phyloP scores from a whole-genome alignment of 2,888 invertebrate species.

The Amphipoea lucens region DNA sequence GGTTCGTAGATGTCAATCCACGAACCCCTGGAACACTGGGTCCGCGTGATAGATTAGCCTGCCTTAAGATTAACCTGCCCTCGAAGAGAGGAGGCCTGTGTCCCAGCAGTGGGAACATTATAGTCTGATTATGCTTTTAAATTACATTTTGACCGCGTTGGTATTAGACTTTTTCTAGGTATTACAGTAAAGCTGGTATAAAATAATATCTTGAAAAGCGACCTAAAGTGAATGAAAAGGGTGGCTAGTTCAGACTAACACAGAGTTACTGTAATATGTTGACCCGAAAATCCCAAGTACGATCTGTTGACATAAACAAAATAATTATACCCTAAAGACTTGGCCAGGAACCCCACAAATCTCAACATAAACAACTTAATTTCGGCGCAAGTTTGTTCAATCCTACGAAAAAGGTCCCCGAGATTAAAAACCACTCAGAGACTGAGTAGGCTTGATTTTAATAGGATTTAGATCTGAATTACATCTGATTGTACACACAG shows the following conservation, averaged over 20 bases:
- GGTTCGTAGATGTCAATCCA: too few relatives aligned
- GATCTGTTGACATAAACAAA: not conserved
- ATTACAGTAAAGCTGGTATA: not conserved
- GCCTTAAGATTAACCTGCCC: too few relatives aligned
- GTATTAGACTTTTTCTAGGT: not conserved
- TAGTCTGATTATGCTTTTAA: too few relatives aligned
- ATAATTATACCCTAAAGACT: not conserved
- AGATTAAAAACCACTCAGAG: conserved; percentile 67
- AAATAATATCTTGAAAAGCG: too few relatives aligned
- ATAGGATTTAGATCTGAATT: conserved; percentile 61
- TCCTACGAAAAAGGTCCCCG: conserved; percentile 46
- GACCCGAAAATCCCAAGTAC: not conserved
- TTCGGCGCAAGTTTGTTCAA: conserved; percentile 37
- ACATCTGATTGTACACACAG: conserved; percentile 43
- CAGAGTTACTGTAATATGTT: not conserved
- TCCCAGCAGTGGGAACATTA: too few relatives aligned
- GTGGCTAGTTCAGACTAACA: not conserved
- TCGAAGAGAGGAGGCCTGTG: too few relatives aligned
- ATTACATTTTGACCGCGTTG: not conserved
- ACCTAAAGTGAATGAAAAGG: too few relatives aligned
- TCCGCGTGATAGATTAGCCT: too few relatives aligned
- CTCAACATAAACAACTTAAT: conserved; percentile 35
- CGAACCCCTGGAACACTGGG: too few relatives aligned
- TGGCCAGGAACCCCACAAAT: not conserved
- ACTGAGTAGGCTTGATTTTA: conserved; percentile 59